Conservation (phyloP, 2,888 invertebrate genomes). For the Drosophila rubida region DNA sequence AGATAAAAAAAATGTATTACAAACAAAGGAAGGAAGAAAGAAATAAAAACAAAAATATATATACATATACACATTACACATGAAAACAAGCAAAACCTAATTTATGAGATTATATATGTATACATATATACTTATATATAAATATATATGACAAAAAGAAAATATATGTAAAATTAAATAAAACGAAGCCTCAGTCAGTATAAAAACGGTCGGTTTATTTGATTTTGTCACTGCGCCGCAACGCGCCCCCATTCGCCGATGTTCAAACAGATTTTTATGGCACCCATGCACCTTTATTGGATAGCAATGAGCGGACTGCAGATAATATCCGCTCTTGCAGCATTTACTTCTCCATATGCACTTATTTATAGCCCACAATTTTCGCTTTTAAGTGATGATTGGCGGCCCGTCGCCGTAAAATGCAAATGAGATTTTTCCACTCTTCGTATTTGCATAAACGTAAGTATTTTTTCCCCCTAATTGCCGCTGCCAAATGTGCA, state of each 20-base stretch:
- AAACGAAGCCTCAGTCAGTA: slow-evolving; percentile 86
- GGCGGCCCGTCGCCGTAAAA: slow-evolving; percentile 11
- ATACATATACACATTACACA: slow-evolving; percentile 61
- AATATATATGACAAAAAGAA: slow-evolving; percentile 54
- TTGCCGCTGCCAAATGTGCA: background rate
- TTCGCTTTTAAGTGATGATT: slow-evolving; percentile 31
- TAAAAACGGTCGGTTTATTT: slow-evolving; percentile 73
- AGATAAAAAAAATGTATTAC: slow-evolving; percentile 59
- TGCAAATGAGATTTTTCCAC: slow-evolving; percentile 10
- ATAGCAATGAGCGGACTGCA: too few relatives aligned
- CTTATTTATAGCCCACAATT: slow-evolving; percentile 43
- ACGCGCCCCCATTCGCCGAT: slow-evolving; percentile 18
- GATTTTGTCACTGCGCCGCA: slow-evolving; percentile 36
- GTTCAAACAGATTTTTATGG: slow-evolving; percentile 17
- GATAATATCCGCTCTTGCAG: background rate
- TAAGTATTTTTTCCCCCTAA: slow-evolving; percentile 11
- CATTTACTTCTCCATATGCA: background rate
- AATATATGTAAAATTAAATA: slow-evolving; percentile 77
- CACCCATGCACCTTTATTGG: slow-evolving; percentile 1
- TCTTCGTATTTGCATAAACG: slow-evolving; percentile 14
- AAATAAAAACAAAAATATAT: slow-evolving; percentile 47
- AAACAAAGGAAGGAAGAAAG: slow-evolving; percentile 43
- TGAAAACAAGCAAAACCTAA: slow-evolving; percentile 72
- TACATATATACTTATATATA: background rate
- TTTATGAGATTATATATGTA: slow-evolving; percentile 76